Evolutionary conservation across 1,140 invertebrate species (phyloP).

Genomic region (Drosophila teissieri): DNA sequence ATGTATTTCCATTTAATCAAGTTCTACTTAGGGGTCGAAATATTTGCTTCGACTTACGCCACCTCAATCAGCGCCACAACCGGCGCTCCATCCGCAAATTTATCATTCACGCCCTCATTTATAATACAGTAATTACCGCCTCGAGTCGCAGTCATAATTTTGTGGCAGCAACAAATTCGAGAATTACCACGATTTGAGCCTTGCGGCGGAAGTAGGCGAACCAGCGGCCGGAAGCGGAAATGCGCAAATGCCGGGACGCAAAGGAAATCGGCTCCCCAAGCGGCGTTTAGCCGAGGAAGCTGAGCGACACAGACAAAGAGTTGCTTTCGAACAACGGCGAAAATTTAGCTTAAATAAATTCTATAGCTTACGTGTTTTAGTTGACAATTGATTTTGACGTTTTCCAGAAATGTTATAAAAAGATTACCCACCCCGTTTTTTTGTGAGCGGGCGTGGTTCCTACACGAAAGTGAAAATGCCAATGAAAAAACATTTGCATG

Average conservation of each 20-base stretch:
- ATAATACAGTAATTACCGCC: constrained; percentile 70
- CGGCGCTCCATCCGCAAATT: constrained; percentile 9
- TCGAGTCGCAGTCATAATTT: constrained; percentile 57
- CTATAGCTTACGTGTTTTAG: constrained; percentile 17
- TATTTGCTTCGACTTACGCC: not conserved
- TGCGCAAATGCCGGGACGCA: constrained; percentile 69
- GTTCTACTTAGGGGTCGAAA: not conserved
- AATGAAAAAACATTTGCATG: constrained; percentile 73
- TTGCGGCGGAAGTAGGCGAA: constrained; percentile 57
- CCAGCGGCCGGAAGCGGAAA: constrained; percentile 67
- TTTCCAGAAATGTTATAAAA: constrained; percentile 5
- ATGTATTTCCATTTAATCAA: no score
- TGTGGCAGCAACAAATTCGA: constrained; percentile 47
- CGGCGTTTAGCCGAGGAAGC: constrained; percentile 51
- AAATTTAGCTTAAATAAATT: not conserved
- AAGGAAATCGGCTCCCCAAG: constrained; percentile 72
- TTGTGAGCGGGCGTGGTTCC: constrained; percentile 1
- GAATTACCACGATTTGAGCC: constrained; percentile 25
- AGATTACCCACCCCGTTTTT: constrained; percentile 5
- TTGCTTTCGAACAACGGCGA: not conserved
- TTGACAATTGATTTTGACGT: constrained; percentile 34
- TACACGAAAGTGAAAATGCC: constrained; percentile 38
- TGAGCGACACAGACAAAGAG: constrained; percentile 27
- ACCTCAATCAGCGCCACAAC: not conserved
- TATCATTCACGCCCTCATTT: constrained; percentile 34